Base-by-base conservation (phyloP, 2,797 vertebrate genomes). In the Zalophus californianus region DNA sequence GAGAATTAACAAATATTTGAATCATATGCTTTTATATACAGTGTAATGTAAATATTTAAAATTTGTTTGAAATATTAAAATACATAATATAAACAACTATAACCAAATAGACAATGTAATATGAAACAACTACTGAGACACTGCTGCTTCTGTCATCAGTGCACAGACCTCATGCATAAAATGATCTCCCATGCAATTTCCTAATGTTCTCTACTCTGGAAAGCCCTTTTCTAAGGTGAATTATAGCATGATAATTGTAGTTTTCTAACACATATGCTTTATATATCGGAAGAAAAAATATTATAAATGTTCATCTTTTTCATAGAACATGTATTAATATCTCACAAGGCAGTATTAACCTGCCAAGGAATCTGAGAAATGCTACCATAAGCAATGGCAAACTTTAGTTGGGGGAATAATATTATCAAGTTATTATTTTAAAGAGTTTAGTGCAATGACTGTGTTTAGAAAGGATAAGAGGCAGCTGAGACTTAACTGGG, bases 1-100 rank as follows among this genome's bases (percentile, higher is more conserved):
- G 32, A 97, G 54, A 73, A 96, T 90, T 79, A 92, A 64, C 66
- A 87, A 91, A 86, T 89, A 68, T 44, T 82, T 96, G 35, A 88
- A 50, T 82, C n/a, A 84, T 72, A 60, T 96, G 14, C 5, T 91
- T 89, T 95, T 38, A 86, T 64, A 73, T 58, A 72, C 21, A 58
- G 79, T 91, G 2, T 94, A 93, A 82, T 5, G 32, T 62, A 85
- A 88, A 68, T 56, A 60, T 7, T 14, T 56, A 77, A 54, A 90
- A 66, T 58, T 70, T 88, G 85, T 87, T 92, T 91, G 3, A 93
- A 93, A 60, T 79, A 91, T 72, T 80, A 94, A 66, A 10, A 79
- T 86, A 79, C 5, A 79, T 68, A 68, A 21, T 72, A 35, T 56
- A 78, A n/a, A 8, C 20, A 93, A 4, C 41, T 90, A 41, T 66